Evolutionary conservation across 2,113 vertebrate genomes (phyloP), one percentile per base, ranked within the genome.

Genomic region (Callaeas wilsoni): DNA sequence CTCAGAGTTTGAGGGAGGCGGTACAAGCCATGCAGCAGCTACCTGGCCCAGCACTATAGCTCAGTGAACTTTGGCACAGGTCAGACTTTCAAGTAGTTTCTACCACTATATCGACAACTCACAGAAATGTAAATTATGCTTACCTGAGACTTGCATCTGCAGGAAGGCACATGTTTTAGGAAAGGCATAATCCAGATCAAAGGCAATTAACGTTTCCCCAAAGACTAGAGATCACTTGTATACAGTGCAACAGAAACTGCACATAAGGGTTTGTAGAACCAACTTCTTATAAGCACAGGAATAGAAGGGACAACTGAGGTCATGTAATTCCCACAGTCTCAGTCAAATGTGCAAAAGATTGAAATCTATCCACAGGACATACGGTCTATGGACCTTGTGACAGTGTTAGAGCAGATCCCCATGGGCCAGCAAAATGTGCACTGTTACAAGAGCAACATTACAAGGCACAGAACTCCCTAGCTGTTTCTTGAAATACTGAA

Each of bases 401-500:
- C 13, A 26, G 12, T 20, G 17, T 49, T 44, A 69, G 9, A 79
- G 25, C 20, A 79, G 55, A 41, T 7, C 5, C 14, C 18, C 17
- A 19, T 1, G 11, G 29, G 32, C 20, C 50, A 78, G 55, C 17
- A 93, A 71, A 74, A 20, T 12, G 13, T 7, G 9, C 14, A 13
- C 8, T 26, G 7, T 59, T 42, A 32, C 15, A 60, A 63, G 1
- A 64, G 1, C 13, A 52, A 16, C 0, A 1, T 41, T 53, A 49
- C 13, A 65, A 69, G 17, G 21, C 26, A 30, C 41, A 82, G 75
- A 82, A 17, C 11, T 44, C 22, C 7, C n/a, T 2, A 53, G 2
- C 8, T 70, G 4, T 73, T 92, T 69, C 16, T 59, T 70, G 23
- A 94, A 89, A 89, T 47, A 67, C 3, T 70, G 14, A 65, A 50